Evolutionary conservation across 2,797 vertebrate species (phyloP).

Genomic region (Cheirogaleus major): DNA sequence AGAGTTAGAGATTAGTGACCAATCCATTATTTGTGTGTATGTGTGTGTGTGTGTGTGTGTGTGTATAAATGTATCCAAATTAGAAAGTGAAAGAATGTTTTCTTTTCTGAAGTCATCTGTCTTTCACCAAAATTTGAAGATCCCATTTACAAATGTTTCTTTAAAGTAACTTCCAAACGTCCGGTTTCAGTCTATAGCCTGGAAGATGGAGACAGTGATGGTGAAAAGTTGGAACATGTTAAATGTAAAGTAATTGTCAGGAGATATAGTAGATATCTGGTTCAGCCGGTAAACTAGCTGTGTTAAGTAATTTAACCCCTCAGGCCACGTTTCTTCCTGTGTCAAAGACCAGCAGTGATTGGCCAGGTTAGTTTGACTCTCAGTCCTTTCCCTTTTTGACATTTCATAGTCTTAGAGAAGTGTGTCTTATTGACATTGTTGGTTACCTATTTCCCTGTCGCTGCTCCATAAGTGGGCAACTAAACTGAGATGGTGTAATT

Average conservation of each 20-base stretch:
- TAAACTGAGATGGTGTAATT: neutral
- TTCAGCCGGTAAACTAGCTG: neutral
- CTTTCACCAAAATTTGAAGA: neutral
- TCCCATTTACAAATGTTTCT: neutral
- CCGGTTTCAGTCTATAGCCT: neutral
- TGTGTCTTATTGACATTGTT: neutral
- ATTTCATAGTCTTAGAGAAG: neutral
- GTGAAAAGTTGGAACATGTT: neutral
- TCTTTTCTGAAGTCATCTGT: neutral
- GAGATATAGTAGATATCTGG: neutral
- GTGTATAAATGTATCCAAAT: neutral
- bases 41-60: neutral
- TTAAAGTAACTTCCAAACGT: slow-evolving; percentile 26
- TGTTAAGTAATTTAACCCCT: neutral
- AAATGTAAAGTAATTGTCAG: slow-evolving; percentile 2
- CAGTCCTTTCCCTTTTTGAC: neutral
- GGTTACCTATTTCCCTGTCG: neutral
- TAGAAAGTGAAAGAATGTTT: slow-evolving; percentile 24
- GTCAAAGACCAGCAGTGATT: neutral
- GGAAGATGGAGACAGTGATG: neutral
- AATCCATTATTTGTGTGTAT: neutral
- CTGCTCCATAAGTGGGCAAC: neutral
- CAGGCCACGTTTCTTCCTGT: neutral
- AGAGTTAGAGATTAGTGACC: neutral
- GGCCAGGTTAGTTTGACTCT: neutral